A percentile compares a stretch with the other conserved stretches of the same genome.
phyloP scores from a whole-genome alignment of 2,113 vertebrate species.

The Pollachius pollachius region DNA sequence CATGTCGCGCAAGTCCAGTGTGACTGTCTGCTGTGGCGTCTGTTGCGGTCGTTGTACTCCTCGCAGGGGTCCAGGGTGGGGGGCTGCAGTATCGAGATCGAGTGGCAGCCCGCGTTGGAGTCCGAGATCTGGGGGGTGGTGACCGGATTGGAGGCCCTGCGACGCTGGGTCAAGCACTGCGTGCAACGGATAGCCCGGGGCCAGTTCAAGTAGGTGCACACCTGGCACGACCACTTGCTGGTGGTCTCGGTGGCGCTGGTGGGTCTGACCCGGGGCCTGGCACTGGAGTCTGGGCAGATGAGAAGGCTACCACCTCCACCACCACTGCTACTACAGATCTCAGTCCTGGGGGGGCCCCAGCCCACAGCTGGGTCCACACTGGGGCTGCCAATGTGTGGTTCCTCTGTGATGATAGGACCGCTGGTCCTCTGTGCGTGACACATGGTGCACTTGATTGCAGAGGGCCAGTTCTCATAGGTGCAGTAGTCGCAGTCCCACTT shows the following conservation, averaged over 20 bases:
- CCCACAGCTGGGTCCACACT: constrained; percentile 74
- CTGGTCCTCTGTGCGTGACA: constrained; percentile 87
- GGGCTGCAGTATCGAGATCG: constrained; percentile 63
- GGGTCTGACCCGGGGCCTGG: constrained; percentile 85
- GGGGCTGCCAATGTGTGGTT: constrained; percentile 85
- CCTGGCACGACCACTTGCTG: constrained; percentile 96
- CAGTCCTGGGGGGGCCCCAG: constrained; percentile 81
- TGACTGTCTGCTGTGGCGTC: constrained; percentile 85
- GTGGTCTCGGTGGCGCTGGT: constrained; percentile 79
- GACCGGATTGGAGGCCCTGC: constrained; percentile 83
- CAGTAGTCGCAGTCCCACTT: constrained; percentile 97
- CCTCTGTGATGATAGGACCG: constrained; percentile 91
- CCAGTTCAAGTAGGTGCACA: constrained; percentile 99
- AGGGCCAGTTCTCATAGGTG: constrained; percentile 94
- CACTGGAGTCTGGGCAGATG: constrained; percentile 94
- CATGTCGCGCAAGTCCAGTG: constrained; percentile 93
- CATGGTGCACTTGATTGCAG: constrained; percentile 93
- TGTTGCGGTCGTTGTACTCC: constrained; percentile 97
- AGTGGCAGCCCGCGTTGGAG: constrained; percentile 77
- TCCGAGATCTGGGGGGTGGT: constrained; percentile 91
- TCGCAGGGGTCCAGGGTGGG: constrained; percentile 88
- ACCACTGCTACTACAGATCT: constrained; percentile 74
- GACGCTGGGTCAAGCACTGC: constrained; percentile 88
- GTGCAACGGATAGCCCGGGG: constrained; percentile 92
- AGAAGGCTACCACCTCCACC: constrained; percentile 74